Conservation (phyloP, 2,797 vertebrate genomes). For the Melanogrammus aeglefinus region DNA sequence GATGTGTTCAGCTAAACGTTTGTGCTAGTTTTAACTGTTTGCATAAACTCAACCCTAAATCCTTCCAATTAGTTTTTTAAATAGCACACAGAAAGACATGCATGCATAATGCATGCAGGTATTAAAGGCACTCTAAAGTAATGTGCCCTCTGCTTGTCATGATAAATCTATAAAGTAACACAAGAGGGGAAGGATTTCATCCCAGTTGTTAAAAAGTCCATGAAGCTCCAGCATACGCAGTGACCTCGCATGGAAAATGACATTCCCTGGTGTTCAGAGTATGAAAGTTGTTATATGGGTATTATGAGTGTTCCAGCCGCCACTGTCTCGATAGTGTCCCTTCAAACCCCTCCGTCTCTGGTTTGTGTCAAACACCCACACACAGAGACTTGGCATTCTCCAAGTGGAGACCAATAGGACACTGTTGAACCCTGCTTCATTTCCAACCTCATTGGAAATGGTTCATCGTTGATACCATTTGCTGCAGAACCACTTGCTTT, state of each 20-base stretch:
- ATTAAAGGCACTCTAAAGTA: neutral
- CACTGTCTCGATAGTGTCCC: constrained; percentile 15
- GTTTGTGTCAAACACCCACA: constrained; percentile 41
- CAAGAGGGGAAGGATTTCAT: neutral
- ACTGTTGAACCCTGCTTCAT: neutral
- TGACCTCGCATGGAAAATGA: constrained; percentile 22
- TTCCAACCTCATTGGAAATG: neutral
- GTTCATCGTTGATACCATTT: neutral
- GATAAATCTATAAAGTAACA: neutral
- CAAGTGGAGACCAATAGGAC: constrained; percentile 1
- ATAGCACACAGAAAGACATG: neutral
- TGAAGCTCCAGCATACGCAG: neutral
- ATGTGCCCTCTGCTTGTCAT: neutral
- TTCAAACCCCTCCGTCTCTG: constrained; percentile 35
- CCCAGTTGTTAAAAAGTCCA: neutral
- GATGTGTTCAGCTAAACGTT: neutral
- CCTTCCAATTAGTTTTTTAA: neutral
- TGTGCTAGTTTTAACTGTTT: neutral
- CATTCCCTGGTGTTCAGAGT: constrained; percentile 34
- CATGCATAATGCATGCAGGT: neutral
- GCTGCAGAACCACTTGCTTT: neutral
- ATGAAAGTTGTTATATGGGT: constrained; percentile 16
- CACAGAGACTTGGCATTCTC: constrained; percentile 19
- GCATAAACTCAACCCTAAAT: neutral
- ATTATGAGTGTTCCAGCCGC: constrained; percentile 20